These are phyloP conservation scores for Micropterix aruncella DNA, from an alignment of 2,888 invertebrate genomes.

Conservation along the genomic window DNA sequence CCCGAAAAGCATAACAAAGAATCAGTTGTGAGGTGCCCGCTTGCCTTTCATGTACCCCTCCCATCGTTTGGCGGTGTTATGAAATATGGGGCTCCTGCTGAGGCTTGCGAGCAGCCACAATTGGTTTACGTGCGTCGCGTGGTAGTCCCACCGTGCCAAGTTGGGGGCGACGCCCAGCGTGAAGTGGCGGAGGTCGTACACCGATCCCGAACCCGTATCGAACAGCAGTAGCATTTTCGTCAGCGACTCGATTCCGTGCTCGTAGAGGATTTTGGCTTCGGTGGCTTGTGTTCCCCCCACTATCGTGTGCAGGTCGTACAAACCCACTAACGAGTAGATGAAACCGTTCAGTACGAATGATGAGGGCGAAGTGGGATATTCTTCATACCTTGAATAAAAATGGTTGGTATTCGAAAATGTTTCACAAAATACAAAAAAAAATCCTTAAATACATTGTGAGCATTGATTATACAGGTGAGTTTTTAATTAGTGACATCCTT, in stretches of 20 bases:
- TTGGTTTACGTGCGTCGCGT: constrained; percentile 96
- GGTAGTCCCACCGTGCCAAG: constrained; percentile 97
- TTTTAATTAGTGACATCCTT: too few species aligned
- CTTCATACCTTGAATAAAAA: constrained; percentile 65
- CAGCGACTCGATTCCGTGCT: constrained; percentile 75
- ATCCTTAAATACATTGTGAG: too few species aligned
- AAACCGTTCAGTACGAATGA: constrained; percentile 97
- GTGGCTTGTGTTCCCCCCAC: constrained; percentile 55
- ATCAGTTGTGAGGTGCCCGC: constrained; percentile 82
- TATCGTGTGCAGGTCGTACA: constrained; percentile 85
- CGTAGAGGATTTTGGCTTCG: constrained; percentile 63
- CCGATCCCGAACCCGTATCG: constrained; percentile 91
- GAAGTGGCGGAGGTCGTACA: constrained; percentile 92
- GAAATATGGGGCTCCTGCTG: constrained; percentile 67
- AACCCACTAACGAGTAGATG: constrained; percentile 89
- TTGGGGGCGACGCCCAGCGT: constrained; percentile 83
- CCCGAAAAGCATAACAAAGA: constrained; percentile 8
- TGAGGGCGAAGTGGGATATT: constrained; percentile 92
- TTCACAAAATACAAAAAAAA: constrained; percentile 5
- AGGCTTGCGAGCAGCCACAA: constrained; percentile 76
- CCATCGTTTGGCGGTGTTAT: constrained; percentile 82
- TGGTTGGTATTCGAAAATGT: constrained; percentile 15
- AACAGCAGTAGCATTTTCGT: constrained; percentile 79
- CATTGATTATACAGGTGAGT: too few species aligned
- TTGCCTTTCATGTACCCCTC: constrained; percentile 93